These are phyloP conservation scores for Drosophila kohkoa DNA, from an alignment of 1,140 invertebrate genomes.

Conservation along the genomic window DNA sequence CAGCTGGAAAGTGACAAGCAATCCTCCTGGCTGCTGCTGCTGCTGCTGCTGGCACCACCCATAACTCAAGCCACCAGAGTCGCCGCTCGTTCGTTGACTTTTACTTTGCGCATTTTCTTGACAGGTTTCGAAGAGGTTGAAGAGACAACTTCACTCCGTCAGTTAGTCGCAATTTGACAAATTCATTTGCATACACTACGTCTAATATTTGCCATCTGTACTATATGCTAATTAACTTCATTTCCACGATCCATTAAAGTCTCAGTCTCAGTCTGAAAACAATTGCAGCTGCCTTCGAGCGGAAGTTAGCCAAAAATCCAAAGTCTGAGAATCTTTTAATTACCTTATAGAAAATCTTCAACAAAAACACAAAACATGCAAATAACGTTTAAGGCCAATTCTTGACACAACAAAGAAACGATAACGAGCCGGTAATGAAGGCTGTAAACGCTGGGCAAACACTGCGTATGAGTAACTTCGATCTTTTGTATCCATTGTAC, in stretches of 20 bases:
- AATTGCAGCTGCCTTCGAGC: conserved; percentile 60
- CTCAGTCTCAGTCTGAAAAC: conserved; percentile 43
- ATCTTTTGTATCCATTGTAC: conserved; percentile 11
- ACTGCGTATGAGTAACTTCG: conserved; percentile 5
- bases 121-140: conserved; percentile 25
- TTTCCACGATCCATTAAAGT: conserved; percentile 80
- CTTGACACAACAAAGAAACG: conserved; percentile 43
- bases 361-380: conserved; percentile 28
- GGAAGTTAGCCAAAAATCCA: conserved; percentile 50
- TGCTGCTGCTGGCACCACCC: neutral
- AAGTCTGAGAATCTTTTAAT: conserved; percentile 76
- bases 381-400: conserved; percentile 53
- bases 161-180: conserved; percentile 36
- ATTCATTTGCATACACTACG: conserved; percentile 29
- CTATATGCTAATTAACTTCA: conserved; percentile 74
- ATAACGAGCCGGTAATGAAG: conserved; percentile 26
- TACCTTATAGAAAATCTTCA: conserved; percentile 45
- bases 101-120: conserved; percentile 25
- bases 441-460: conserved; percentile 12
- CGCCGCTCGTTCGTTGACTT: conserved; percentile 13
- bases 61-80: neutral
- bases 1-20: conserved; percentile 27
- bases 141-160: conserved; percentile 32
- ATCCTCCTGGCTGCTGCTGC: neutral
- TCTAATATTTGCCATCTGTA: neutral